A percentile compares a stretch with the other conserved stretches of the same genome.
These are phyloP conservation scores for Istiophorus platypterus DNA, from an alignment of 2,113 vertebrate species.

Conservation along the genomic window DNA sequence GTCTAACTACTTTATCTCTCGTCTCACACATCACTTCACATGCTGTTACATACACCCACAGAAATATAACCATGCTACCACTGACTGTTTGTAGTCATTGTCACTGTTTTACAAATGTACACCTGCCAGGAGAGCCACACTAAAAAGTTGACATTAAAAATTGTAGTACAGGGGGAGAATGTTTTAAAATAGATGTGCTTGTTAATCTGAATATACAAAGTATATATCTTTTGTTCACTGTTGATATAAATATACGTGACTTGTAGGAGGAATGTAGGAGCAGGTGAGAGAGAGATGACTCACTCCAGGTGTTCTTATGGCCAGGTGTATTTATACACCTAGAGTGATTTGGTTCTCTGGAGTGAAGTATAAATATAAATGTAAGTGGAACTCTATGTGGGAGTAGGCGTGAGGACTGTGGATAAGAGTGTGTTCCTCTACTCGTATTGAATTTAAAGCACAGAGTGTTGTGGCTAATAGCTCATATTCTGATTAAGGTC, in stretches of 20 bases:
- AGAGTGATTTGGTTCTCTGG: too few species aligned
- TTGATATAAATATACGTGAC: constrained; percentile 16
- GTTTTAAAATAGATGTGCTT: constrained; percentile 5
- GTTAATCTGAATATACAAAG: not conserved
- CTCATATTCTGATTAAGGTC: constrained; percentile 24
- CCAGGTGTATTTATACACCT: too few species aligned
- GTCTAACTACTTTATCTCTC: constrained; percentile 17
- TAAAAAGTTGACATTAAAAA: not conserved
- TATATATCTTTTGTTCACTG: not conserved
- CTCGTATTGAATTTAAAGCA: not conserved
- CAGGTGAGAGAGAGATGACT: not conserved
- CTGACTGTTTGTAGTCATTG: constrained; percentile 9
- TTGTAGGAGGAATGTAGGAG: not conserved
- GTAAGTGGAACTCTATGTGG: not conserved
- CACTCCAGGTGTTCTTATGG: constrained; percentile 38
- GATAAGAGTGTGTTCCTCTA: not conserved
- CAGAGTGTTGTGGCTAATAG: constrained; percentile 6
- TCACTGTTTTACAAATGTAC: constrained; percentile 18
- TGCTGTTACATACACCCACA: constrained; percentile 18
- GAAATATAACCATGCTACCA: not conserved
- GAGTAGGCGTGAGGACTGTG: not conserved
- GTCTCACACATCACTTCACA: not conserved
- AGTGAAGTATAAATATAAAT: constrained; percentile 1
- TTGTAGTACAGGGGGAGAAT: not conserved
- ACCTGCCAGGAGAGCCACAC: constrained; percentile 18